phyloP scores from a whole-genome alignment of 1,140 invertebrate species.

The Drosophila prosaltans region DNA sequence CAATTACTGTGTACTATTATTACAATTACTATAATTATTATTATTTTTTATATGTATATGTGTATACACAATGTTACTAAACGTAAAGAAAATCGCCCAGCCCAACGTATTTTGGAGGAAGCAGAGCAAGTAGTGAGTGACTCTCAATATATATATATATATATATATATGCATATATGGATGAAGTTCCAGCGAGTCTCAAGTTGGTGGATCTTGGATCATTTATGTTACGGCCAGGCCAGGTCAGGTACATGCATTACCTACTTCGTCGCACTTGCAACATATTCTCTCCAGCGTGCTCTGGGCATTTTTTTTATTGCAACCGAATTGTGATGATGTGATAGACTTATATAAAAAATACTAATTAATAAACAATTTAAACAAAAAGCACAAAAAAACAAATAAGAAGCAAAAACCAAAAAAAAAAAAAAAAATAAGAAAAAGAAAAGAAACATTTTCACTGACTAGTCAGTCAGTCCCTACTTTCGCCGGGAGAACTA shows the following conservation, averaged over 20 bases:
- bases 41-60: conserved; percentile 62
- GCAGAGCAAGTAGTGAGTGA: too few species aligned
- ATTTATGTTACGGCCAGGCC: neutral
- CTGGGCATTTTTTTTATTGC: conserved; percentile 59
- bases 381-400: conserved; percentile 44
- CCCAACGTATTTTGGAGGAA: neutral
- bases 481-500: neutral
- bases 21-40: conserved; percentile 18
- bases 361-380: conserved; percentile 64
- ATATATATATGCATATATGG: too few species aligned
- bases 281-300: conserved; percentile 5
- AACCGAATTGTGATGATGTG: conserved; percentile 81
- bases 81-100: conserved; percentile 24
- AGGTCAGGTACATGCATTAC: neutral
- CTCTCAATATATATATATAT: too few species aligned
- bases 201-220: neutral
- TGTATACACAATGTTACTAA: conserved; percentile 64
- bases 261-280: neutral
- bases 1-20: conserved; percentile 14
- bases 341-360: conserved; percentile 78
- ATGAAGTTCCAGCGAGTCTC: neutral
- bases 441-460: neutral
- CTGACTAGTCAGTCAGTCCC: neutral
- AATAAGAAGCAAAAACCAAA: conserved; percentile 24
- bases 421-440: conserved; percentile 26